Evolutionary conservation across 2,113 vertebrate genomes (phyloP), one percentile per base, ranked within the genome.

Genomic region (Tylochromis polylepis): DNA sequence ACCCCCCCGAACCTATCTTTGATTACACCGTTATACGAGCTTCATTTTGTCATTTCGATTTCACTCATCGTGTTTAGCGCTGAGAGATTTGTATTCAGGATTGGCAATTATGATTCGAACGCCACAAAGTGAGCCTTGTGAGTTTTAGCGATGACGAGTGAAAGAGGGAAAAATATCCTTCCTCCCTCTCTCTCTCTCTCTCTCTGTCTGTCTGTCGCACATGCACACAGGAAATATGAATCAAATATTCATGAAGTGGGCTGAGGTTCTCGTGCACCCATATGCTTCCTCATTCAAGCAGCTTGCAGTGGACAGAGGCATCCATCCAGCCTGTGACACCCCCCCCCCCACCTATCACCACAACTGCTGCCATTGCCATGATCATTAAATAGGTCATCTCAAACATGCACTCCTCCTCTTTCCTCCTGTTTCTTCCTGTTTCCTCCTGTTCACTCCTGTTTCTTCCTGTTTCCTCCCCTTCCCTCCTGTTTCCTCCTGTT

Each of bases 231-330:
- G 94, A 96, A 95, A 94, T 94, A 94, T 91, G 91, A 95, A 97
- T 97, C 88, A 96, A 97, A 96, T 96, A 96, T 96, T 96, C 94
- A 96, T 96, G 96, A 95, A 93, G 94, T 92, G 94, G 94, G 95
- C 94, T 93, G 94, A 95, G 91, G 94, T 95, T 95, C 90, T 94
- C 91, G 79, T 93, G 79, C 91, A 93, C 93, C 96, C 96, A 96
- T 96, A 96, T 96, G 96, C 94, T 96, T 95, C 93, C 93, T 92
- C 91, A 87, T 91, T 93, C 80, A 93, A 95, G 92, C 95, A 94
- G 95, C 95, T 96, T 96, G 94, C 95, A 90, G 94, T 92, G 93
- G 94, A 94, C 93, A 88, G 88, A 94, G 94, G 91, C 90, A 89
- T 88, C 88, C 90, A 87, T 91, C 92, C 93, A 93, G 92, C 91